These are phyloP conservation scores for Drosophila sucinea DNA, from an alignment of 1,140 invertebrate genomes.

Conservation along the genomic window DNA sequence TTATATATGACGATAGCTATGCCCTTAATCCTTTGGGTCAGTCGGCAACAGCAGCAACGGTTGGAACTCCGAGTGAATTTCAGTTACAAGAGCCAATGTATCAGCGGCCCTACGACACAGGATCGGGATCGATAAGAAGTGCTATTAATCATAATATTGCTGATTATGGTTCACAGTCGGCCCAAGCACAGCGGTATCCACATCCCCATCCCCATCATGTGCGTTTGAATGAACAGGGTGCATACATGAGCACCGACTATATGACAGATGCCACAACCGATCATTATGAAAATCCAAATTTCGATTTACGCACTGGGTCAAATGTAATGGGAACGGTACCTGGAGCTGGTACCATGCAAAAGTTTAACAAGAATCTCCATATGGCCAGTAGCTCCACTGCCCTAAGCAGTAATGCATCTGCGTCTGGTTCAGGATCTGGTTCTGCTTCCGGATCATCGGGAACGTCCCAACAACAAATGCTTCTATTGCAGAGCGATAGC, in stretches of 20 bases:
- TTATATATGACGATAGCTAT: constrained; percentile 87
- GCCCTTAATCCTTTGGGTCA: constrained; percentile 65
- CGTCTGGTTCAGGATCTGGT: constrained; percentile 42
- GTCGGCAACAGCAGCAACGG: not conserved
- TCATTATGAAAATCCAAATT: constrained; percentile 83
- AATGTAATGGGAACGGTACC: constrained; percentile 5
- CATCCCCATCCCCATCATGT: constrained; percentile 26
- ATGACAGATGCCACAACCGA: constrained; percentile 68
- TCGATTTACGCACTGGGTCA: constrained; percentile 60
- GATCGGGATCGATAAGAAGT: constrained; percentile 70
- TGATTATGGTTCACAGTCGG: constrained; percentile 48
- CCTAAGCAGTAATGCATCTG: constrained; percentile 32
- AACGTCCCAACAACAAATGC: constrained; percentile 65
- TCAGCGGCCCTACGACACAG: constrained; percentile 77
- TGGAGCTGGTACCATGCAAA: constrained; percentile 25
- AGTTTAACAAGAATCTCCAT: constrained; percentile 31
- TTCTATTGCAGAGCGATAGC: constrained; percentile 66
- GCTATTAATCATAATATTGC: constrained; percentile 58
- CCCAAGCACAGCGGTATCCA: constrained; percentile 30
- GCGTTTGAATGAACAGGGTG: constrained; percentile 37
- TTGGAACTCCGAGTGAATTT: constrained; percentile 45
- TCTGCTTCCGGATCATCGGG: constrained; percentile 47
- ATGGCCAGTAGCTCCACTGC: constrained; percentile 33
- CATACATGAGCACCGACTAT: constrained; percentile 58
- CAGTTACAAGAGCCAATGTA: constrained; percentile 76